A percentile compares a stretch with the other conserved stretches of the same genome.
Evolutionary conservation across 2,797 vertebrate species (phyloP).

Genomic region (Telmatherina bonti): DNA sequence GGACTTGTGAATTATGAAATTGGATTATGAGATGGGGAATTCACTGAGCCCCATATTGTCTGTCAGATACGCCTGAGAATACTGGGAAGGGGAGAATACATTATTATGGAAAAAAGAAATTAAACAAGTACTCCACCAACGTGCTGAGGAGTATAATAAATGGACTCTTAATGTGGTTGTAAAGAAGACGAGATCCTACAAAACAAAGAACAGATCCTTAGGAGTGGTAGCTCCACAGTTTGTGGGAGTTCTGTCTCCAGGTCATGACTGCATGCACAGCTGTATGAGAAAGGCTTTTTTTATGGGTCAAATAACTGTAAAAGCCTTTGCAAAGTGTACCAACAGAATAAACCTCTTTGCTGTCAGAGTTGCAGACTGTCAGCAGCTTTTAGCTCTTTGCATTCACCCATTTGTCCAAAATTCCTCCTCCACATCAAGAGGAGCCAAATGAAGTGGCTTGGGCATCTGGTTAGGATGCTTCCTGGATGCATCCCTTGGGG

Average conservation of each 20-base stretch:
- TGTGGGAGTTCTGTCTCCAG: background rate
- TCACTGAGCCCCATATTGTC: slow-evolving; percentile 69
- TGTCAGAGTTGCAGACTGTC: slow-evolving; percentile 21
- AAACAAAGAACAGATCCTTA: slow-evolving; percentile 18
- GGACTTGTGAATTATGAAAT: slow-evolving; percentile 73
- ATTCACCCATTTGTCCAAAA: background rate
- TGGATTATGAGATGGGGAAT: slow-evolving; percentile 74
- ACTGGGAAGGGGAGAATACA: slow-evolving; percentile 37
- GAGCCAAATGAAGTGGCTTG: background rate
- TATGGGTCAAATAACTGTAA: slow-evolving; percentile 25
- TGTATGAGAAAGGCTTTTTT: slow-evolving; percentile 7
- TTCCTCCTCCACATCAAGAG: background rate
- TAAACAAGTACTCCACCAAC: slow-evolving; percentile 22
- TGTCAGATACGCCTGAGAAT: slow-evolving; percentile 61
- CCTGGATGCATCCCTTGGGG: background rate
- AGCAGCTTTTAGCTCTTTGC: slow-evolving; percentile 6
- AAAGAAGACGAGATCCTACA: slow-evolving; percentile 10
- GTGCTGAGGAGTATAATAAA: slow-evolving; percentile 42
- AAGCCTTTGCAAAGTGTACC: slow-evolving; percentile 9
- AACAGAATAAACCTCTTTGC: slow-evolving; percentile 15
- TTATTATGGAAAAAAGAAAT: slow-evolving; percentile 37
- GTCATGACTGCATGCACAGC: slow-evolving; percentile 3
- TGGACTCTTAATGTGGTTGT: slow-evolving; percentile 19
- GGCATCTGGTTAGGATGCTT: background rate
- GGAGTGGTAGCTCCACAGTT: slow-evolving; percentile 19